Evolutionary conservation across 2,113 vertebrate genomes (phyloP), one percentile per base, ranked within the genome.

Genomic region (Urocynchramus pylzowi): DNA sequence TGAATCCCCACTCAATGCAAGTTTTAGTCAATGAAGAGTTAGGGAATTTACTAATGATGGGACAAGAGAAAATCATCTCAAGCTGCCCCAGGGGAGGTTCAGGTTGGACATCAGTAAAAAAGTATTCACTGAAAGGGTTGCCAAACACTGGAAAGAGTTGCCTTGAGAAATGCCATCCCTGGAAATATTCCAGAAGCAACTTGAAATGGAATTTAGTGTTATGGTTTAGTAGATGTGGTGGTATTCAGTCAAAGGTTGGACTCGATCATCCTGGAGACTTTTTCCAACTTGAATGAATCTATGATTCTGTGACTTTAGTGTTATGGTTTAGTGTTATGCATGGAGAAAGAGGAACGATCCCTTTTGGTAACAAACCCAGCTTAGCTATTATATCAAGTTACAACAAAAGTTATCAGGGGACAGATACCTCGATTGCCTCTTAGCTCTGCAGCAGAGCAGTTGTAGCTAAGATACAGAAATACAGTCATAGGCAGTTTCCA

Each of bases 191-290:
- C 17, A 24, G 47, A 76, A 90, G 8, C 6, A 41, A 13, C 26
- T 76, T 0, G 0, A 27, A 18, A 18, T 37, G 54, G 31, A 30
- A 54, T 75, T 61, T 31, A 16, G 6, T 63, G 22, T 22, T 42
- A 9, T 63, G 18, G 14, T 76, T 45, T 69, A 35, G 11, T 15
- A 39, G 44, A 22, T 45, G 10, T 22, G 17, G 30, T 31, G 39
- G 8, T 61, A 31, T 20, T 49, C 28, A 45, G 17, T 35, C n/a
- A 33, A 31, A 56, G 5, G 17, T 5, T 69, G 41, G 47, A 9
- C 31, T 41, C 0, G 0, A 16, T 49, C 17, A 17, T 31, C 24
- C 16, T 47, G 6, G 10, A 75, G 21, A 8, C 35, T 26, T 49
- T 69, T 41, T 54, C 30, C 23, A 42, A 26, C 8, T 5, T 63